phyloP scores from a whole-genome alignment of 2,113 vertebrate genomes.

The Procavia capensis region DNA sequence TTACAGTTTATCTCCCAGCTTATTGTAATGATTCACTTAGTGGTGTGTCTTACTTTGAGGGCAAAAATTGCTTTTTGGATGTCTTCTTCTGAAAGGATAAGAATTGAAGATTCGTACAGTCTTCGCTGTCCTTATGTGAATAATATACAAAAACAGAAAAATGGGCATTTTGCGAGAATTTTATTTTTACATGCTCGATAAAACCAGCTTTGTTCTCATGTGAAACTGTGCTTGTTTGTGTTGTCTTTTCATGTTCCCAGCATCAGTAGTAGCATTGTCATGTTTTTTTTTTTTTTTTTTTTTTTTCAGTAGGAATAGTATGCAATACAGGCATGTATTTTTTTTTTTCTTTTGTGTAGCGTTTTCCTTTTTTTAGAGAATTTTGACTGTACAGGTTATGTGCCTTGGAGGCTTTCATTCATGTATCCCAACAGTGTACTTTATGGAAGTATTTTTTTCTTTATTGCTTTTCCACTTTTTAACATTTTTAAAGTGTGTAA shows the following conservation, averaged over 20 bases:
- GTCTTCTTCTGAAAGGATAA: not conserved
- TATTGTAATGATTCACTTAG: not conserved
- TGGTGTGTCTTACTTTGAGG: not conserved
- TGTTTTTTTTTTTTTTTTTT: not conserved
- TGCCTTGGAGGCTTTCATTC: not conserved
- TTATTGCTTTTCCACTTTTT: not conserved
- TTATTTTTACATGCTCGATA: not conserved
- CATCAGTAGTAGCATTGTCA: not conserved
- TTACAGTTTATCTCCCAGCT: not conserved
- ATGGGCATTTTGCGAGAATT: not conserved
- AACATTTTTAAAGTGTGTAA: not conserved
- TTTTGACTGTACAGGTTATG: not conserved
- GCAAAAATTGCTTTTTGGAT: not conserved
- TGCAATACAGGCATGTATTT: not conserved
- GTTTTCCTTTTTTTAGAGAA: not conserved
- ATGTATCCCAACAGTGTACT: not conserved
- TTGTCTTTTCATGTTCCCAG: not conserved
- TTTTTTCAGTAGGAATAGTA: not conserved
- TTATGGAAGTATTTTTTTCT: conserved; percentile 30
- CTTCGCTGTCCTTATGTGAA: not conserved
- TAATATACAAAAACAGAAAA: not conserved
- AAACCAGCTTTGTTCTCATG: not conserved
- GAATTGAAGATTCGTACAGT: not conserved
- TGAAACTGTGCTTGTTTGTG: not conserved
- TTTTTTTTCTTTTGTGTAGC: not conserved